phyloP scores from a whole-genome alignment of 2,113 vertebrate species.

The Tragelaphus scriptus region DNA sequence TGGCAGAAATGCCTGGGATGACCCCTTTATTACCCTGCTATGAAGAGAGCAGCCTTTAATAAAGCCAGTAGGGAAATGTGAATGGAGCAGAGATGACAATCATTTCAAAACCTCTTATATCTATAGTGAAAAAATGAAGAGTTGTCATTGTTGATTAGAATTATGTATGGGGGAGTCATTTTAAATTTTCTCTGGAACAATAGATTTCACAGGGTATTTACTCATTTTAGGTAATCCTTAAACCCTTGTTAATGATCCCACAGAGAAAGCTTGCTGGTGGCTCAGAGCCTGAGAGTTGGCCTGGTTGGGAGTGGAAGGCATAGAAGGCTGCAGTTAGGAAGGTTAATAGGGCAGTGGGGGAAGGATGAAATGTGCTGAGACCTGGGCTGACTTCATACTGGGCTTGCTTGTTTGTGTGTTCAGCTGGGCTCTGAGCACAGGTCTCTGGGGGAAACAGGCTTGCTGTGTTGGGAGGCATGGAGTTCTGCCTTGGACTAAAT shows the following conservation, averaged over 20 bases:
- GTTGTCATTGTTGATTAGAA: background rate
- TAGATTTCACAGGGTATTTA: background rate
- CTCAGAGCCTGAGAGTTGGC: background rate
- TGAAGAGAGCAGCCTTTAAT: background rate
- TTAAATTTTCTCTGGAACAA: background rate
- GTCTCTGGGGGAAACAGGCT: background rate
- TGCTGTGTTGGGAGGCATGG: background rate
- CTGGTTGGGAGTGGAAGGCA: background rate
- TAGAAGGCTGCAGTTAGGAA: background rate
- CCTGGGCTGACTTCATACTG: background rate
- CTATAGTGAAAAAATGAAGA: background rate
- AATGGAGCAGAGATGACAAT: background rate
- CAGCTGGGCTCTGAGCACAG: background rate
- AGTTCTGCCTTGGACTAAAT: background rate
- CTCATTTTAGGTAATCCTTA: slow-evolving; percentile 5
- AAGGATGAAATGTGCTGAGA: background rate
- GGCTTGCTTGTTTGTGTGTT: background rate
- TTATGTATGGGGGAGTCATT: background rate
- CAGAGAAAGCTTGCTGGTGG: background rate
- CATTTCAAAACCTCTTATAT: background rate
- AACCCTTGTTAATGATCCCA: background rate
- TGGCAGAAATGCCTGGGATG: background rate
- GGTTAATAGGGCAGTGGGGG: background rate
- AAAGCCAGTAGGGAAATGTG: background rate
- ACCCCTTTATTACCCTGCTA: background rate